These are phyloP conservation scores for Meriones unguiculatus DNA, from an alignment of 2,113 vertebrate species.

Conservation along the genomic window DNA sequence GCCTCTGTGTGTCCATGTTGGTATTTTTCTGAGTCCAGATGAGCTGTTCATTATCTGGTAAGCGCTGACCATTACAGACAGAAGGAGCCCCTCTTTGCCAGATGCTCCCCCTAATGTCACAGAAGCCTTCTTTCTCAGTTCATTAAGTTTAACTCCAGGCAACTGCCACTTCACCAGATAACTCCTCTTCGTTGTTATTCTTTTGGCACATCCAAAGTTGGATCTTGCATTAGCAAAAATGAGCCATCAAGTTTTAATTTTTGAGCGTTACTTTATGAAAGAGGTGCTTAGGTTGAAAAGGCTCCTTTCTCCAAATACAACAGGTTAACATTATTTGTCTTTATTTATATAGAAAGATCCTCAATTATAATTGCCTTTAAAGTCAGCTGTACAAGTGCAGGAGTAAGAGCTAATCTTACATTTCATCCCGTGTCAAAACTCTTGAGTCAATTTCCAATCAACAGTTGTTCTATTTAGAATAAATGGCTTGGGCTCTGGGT, in stretches of 20 bases:
- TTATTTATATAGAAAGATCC: not conserved
- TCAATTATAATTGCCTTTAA: not conserved
- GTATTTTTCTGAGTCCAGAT: slow-evolving; percentile 66
- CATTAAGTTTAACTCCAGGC: slow-evolving; percentile 85
- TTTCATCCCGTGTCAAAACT: not conserved
- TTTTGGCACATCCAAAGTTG: slow-evolving; percentile 8
- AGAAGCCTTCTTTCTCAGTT: slow-evolving; percentile 81
- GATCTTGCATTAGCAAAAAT: not conserved
- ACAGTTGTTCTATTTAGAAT: not conserved
- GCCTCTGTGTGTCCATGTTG: slow-evolving; percentile 61
- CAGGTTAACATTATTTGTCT: slow-evolving; percentile 16
- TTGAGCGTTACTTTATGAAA: slow-evolving; percentile 23
- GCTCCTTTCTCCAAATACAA: not conserved
- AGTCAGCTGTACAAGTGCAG: not conserved
- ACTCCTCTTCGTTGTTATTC: slow-evolving; percentile 71
- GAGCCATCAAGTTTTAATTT: not conserved
- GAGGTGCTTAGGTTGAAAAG: not conserved
- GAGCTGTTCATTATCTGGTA: slow-evolving; percentile 77
- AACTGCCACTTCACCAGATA: slow-evolving; percentile 69
- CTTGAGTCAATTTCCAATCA: slow-evolving; percentile 6
- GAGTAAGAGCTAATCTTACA: not conserved
- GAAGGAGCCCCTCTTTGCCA: slow-evolving; percentile 71
- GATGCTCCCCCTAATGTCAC: slow-evolving; percentile 81
- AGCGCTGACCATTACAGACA: slow-evolving; percentile 71
- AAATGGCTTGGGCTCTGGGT: not conserved